Base-by-base conservation (phyloP, 2,888 invertebrate genomes). In the Elmis aenea region DNA sequence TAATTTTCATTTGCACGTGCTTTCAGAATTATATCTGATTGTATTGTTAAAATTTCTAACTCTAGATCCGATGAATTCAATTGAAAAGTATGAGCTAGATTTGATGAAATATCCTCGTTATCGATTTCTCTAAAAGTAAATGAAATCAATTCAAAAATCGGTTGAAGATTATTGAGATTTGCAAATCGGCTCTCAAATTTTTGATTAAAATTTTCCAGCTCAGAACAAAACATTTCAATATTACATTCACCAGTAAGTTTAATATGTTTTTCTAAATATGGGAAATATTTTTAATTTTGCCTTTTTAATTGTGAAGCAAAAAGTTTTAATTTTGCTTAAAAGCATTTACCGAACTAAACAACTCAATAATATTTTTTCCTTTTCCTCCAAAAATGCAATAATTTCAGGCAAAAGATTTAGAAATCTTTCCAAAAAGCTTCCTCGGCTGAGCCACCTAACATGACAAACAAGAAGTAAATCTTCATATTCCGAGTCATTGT, bases 1-100 rank as follows among this genome's bases (percentile, higher is more conserved):
- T 38, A 23, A 33, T 34, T 42, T 42, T 38, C 34, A 38, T 42
- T 42, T 38, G 23, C 30, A 42, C 27, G 26, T 42, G 38, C 25
- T 42, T 42, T 42, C 33, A 37, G 24, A 37, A 37, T 42, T 32
- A 37, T 30, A 34, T 42, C 34, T 37, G 25, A 33, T 41, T 33
- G 37, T 41, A 37, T 27, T 37, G 23, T 37, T 41, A 37, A 38
- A 31, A 38, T 42, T 38, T 42, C 26, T 36, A 33, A 40, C 30
- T 36, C 27, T 38, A 38, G 38, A 42, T 38, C 22, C 33, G 33
- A 38, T 34, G 32, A 42, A 30, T 34, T 38, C 35, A 34, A 34
- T 42, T 38, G 30, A 34, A n/a, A n/a, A 38, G 32, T 38, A 42
- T 42, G 27, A 38, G 34, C 34, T 38, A 34, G 21, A 38, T 33